Conservation (phyloP, 2,888 invertebrate species). For the Antheraea assamensis region DNA sequence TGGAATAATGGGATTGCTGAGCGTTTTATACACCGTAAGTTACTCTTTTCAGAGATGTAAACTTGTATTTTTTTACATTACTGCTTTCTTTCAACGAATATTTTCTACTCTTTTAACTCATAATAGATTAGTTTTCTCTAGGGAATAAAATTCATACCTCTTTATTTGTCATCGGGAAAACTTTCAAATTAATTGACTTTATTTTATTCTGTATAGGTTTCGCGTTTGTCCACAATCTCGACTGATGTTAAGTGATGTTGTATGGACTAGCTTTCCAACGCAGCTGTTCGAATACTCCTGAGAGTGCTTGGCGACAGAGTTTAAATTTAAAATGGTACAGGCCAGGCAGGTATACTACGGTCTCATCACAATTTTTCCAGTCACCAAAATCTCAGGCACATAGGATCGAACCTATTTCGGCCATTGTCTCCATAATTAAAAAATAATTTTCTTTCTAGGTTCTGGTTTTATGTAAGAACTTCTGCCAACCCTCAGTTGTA, state of each 20-base stretch:
- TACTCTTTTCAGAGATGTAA: background rate
- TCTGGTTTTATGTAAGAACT: slow-evolving; percentile 76
- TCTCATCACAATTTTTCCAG: background rate
- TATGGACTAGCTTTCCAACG: no score
- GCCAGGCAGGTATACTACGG: background rate
- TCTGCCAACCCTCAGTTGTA: slow-evolving; percentile 69
- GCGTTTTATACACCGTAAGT: slow-evolving; percentile 83
- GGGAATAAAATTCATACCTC: background rate
- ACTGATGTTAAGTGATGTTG: background rate
- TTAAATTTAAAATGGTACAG: background rate
- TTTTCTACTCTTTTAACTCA: no score
- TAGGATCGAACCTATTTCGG: background rate
- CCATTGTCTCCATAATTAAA: background rate
- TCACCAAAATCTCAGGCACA: background rate
- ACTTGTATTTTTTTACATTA: no score
- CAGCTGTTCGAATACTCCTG: background rate
- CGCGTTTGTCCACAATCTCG: background rate
- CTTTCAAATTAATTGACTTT: background rate
- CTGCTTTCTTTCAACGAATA: no score
- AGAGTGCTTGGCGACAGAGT: background rate
- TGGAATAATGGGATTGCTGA: slow-evolving; percentile 79
- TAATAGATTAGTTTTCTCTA: background rate
- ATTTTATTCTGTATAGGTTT: background rate
- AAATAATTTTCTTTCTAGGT: slow-evolving; percentile 44
- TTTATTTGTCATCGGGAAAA: background rate